Percentiles rank a stretch among this genome's conserved stretches.
phyloP scores from a whole-genome alignment of 2,113 vertebrate species.

The Ardeotis arabs region DNA sequence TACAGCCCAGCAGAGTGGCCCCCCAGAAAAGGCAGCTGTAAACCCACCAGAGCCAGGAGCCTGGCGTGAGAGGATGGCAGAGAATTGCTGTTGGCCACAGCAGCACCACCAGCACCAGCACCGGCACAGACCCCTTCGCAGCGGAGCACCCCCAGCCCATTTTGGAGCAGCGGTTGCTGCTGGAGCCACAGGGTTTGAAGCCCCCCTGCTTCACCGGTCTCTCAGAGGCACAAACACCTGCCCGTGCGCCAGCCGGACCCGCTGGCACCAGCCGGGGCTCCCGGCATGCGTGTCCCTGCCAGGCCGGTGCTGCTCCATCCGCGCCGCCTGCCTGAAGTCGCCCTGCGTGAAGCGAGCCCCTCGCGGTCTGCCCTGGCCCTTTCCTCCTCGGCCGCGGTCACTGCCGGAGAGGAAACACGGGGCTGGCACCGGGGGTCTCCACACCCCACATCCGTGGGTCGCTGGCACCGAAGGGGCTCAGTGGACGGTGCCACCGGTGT shows the following conservation, averaged over 20 bases:
- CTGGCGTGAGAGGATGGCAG: fast-evolving
- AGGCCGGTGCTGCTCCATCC: neutral
- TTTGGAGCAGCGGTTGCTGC: neutral
- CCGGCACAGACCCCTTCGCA: fast-evolving
- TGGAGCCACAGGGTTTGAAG: neutral
- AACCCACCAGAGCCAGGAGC: fast-evolving
- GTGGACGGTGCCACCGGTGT: fast-evolving
- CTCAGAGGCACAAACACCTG: neutral
- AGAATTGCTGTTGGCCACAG: neutral
- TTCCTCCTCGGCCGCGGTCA: neutral
- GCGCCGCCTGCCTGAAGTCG: fast-evolving
- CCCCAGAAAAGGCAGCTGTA: fast-evolving
- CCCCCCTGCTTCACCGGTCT: neutral
- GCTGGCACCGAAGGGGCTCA: neutral
- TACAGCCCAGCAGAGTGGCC: neutral
- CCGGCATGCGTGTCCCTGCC: fast-evolving
- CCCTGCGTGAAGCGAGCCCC: neutral
- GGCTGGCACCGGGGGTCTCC: neutral
- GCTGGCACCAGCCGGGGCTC: neutral
- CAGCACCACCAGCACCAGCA: neutral
- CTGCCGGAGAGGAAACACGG: neutral
- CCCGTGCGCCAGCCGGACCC: fast-evolving
- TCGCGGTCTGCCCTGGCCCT: neutral
- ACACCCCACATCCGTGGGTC: neutral
- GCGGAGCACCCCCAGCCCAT: neutral